Evolutionary conservation across 2,888 invertebrate genomes (phyloP).

Genomic region (Falcaria lacertinaria): DNA sequence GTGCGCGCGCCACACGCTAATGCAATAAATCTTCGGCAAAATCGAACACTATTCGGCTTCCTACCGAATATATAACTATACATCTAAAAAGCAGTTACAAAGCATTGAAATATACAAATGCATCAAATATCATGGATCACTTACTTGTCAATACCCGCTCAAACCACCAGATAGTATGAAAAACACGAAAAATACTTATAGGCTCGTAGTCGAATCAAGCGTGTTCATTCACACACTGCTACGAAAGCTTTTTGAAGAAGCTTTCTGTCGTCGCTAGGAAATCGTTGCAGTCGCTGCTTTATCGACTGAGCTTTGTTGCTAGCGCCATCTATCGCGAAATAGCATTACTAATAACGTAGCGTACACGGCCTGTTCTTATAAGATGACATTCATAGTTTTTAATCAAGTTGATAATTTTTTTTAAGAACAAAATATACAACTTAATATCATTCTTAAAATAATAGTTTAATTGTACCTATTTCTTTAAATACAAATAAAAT

Average conservation of each 20-base stretch:
- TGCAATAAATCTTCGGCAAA: slow-evolving; percentile 2
- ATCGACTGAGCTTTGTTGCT: slow-evolving; percentile 6
- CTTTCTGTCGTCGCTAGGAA: slow-evolving; percentile 17
- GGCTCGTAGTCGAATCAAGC: neutral
- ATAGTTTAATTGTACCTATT: too few relatives aligned
- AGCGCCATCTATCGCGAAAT: slow-evolving; percentile 52
- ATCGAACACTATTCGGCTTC: neutral
- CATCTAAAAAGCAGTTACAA: neutral
- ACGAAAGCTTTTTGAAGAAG: slow-evolving; percentile 28
- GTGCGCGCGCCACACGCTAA: slow-evolving; percentile 1
- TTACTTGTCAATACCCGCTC: neutral
- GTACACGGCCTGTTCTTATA: slow-evolving; percentile 4
- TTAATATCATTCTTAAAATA: too few relatives aligned
- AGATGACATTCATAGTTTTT: neutral
- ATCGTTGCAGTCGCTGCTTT: slow-evolving; percentile 19
- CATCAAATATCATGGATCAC: neutral
- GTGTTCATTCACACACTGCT: slow-evolving; percentile 16
- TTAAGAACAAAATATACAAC: too few relatives aligned
- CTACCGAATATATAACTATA: neutral
- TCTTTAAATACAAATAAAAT: too few relatives aligned
- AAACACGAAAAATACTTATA: neutral
- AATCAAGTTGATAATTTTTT: too few relatives aligned
- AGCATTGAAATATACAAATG: neutral
- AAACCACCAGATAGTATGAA: neutral
- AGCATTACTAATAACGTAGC: slow-evolving; percentile 21